These are phyloP conservation scores for Drosophila parabipectinata DNA, from an alignment of 1,140 invertebrate species.

Conservation along the genomic window DNA sequence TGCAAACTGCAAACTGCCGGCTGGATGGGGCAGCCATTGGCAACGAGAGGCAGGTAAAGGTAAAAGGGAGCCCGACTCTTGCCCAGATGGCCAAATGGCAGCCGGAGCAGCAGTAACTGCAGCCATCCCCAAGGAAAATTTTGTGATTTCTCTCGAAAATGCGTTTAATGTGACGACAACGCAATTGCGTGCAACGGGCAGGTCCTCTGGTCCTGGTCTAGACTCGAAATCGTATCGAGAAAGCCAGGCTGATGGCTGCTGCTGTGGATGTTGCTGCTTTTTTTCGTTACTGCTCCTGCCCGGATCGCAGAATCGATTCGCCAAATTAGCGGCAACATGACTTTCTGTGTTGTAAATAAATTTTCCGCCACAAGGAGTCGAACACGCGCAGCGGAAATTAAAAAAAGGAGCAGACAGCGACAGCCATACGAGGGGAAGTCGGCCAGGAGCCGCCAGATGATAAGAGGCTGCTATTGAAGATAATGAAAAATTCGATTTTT, in stretches of 20 bases:
- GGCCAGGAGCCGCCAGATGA: conserved; percentile 4
- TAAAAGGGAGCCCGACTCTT: background rate
- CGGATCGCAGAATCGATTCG: conserved; percentile 37
- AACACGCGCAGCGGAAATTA: conserved; percentile 60
- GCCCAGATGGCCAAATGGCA: conserved; percentile 1
- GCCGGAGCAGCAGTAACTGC: background rate
- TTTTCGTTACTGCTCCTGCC: background rate
- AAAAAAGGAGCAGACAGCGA: conserved; percentile 33
- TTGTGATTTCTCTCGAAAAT: conserved; percentile 57
- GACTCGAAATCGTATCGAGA: conserved; percentile 21
- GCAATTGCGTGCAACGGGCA: conserved; percentile 50
- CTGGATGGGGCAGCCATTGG: conserved; percentile 13
- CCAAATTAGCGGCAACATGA: conserved; percentile 66
- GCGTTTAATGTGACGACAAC: conserved; percentile 57
- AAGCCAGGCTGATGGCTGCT: conserved; percentile 1
- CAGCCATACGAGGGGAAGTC: conserved; percentile 6
- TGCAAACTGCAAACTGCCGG: conserved; percentile 66
- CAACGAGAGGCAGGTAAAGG: background rate
- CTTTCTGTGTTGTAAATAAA: conserved; percentile 61
- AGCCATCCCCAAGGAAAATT: conserved; percentile 32
- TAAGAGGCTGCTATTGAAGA: conserved; percentile 4
- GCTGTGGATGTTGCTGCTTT: background rate
- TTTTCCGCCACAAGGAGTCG: conserved; percentile 38
- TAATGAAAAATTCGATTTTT: conserved; percentile 52
- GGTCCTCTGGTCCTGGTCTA: conserved; percentile 1